Percentiles rank a stretch among this genome's conserved stretches.
Evolutionary conservation across 2,888 invertebrate genomes (phyloP).

Genomic region (Griposia aprilina): DNA sequence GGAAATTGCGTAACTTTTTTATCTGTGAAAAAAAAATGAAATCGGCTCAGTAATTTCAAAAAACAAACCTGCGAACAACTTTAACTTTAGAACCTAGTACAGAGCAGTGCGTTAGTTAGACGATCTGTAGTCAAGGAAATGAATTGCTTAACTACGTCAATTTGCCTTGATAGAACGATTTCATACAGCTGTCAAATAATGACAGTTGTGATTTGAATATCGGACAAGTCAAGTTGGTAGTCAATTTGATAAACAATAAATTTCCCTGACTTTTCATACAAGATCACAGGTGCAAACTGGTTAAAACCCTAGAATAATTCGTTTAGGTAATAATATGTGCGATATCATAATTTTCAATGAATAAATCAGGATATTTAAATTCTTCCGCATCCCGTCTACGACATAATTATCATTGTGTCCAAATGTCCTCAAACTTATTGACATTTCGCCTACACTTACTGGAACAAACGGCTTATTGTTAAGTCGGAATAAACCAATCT

Average conservation of each 20-base stretch:
- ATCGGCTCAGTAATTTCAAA: neutral
- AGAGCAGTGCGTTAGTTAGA: neutral
- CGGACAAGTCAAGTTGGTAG: neutral
- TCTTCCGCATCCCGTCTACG: neutral
- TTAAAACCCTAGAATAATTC: neutral
- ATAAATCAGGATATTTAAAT: neutral
- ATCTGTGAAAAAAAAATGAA: neutral
- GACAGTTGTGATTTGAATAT: neutral
- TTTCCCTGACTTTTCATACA: neutral
- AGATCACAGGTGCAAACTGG: neutral
- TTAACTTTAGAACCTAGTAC: neutral
- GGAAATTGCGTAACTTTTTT: neutral
- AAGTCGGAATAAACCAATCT: neutral
- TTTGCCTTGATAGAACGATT: neutral
- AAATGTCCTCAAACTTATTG: slow-evolving; percentile 22
- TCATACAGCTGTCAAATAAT: neutral
- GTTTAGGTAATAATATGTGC: neutral
- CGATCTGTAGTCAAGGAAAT: too few relatives aligned
- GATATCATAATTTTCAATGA: neutral
- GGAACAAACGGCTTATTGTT: slow-evolving; percentile 4
- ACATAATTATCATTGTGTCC: slow-evolving; percentile 21
- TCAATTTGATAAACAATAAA: neutral
- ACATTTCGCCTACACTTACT: slow-evolving; percentile 19
- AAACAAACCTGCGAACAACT: neutral
- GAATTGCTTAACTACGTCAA: neutral